Conservation (phyloP, 2,113 vertebrate genomes). For the Cyphomyrus discorhynchus region DNA sequence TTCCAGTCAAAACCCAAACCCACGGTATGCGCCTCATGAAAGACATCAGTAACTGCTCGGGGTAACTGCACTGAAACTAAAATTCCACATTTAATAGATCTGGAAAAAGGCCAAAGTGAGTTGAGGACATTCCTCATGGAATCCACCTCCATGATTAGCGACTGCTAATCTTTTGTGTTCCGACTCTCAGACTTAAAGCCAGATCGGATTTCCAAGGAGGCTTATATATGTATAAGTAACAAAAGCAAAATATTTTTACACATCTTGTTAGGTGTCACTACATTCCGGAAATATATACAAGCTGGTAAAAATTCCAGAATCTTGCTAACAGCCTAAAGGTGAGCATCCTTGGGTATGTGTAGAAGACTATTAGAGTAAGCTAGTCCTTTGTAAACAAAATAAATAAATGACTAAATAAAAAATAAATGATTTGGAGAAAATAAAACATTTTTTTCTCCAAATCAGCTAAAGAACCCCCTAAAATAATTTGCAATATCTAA, state of each 20-base stretch:
- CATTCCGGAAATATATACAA: not conserved
- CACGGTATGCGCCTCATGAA: constrained; percentile 18
- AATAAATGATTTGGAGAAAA: too few relatives aligned
- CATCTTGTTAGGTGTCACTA: not conserved
- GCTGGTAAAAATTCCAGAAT: not conserved
- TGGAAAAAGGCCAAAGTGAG: constrained; percentile 19
- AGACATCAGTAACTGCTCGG: not conserved
- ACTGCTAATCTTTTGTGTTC: constrained; percentile 21
- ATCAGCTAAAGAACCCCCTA: not conserved
- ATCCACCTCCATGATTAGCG: constrained; percentile 25
- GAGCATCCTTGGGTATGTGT: not conserved
- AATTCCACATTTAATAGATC: constrained; percentile 24
- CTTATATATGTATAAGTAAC: not conserved
- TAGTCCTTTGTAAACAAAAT: not conserved
- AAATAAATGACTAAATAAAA: not conserved
- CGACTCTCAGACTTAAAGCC: constrained; percentile 10
- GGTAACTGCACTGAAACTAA: constrained; percentile 18
- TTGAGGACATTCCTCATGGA: constrained; percentile 19
- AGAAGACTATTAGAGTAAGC: not conserved
- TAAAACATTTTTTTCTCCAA: not conserved
- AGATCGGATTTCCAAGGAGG: not conserved
- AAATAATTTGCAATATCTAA: not conserved
- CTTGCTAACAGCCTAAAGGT: not conserved
- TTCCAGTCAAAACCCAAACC: constrained; percentile 25
- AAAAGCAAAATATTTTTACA: constrained; percentile 11